A percentile compares a stretch with the other conserved stretches of the same genome.
phyloP scores from a whole-genome alignment of 1,140 invertebrate genomes.

The Papilio machaon region DNA sequence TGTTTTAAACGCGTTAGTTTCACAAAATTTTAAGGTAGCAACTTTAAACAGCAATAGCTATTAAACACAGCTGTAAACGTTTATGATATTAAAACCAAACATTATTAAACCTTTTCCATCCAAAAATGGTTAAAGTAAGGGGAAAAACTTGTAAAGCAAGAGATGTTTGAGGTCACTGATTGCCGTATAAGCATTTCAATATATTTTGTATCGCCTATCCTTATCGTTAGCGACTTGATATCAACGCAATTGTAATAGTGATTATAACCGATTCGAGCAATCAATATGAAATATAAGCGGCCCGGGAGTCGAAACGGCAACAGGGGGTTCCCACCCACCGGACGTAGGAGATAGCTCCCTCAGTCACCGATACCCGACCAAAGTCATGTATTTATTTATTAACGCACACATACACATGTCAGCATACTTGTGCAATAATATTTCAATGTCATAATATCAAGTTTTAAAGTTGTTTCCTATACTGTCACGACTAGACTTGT shows the following conservation, averaged over 20 bases:
- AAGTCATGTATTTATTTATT: slow-evolving; percentile 26
- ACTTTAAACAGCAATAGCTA: not conserved
- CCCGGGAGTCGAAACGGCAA: slow-evolving; percentile 56
- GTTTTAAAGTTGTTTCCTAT: not conserved
- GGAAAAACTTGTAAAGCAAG: not conserved
- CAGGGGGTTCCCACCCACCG: slow-evolving; percentile 61
- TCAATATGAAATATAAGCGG: slow-evolving; percentile 50
- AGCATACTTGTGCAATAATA: not conserved
- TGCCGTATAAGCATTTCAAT: not conserved
- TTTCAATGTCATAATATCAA: not conserved
- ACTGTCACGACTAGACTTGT: not conserved
- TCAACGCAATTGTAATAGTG: not conserved
- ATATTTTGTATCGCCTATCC: not conserved
- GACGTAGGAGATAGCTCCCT: slow-evolving; percentile 61
- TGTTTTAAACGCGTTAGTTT: not conserved
- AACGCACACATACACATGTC: not conserved
- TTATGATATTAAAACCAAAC: not conserved
- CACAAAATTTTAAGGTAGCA: not conserved
- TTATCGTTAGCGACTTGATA: not conserved
- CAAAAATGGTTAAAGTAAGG: not conserved
- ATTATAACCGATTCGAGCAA: slow-evolving; percentile 39
- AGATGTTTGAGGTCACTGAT: too few relatives aligned
- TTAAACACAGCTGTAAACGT: not conserved
- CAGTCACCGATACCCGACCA: slow-evolving; percentile 39
- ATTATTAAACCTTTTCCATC: not conserved